phyloP scores from a whole-genome alignment of 2,797 vertebrate species.

The Nyctalus aviator region DNA sequence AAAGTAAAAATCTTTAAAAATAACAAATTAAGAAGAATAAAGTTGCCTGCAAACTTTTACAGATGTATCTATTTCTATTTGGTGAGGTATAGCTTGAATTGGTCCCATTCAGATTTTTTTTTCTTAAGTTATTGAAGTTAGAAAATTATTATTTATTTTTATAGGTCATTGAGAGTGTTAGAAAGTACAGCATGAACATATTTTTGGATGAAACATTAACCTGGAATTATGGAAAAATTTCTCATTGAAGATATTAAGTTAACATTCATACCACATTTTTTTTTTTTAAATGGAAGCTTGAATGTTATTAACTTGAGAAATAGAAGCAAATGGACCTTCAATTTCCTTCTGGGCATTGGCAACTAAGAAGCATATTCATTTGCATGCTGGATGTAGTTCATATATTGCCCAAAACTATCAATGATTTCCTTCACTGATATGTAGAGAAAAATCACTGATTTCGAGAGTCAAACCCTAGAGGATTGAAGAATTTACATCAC shows the following conservation, averaged over 20 bases:
- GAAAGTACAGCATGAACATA: not conserved
- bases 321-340: not conserved
- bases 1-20: constrained; percentile 46
- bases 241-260: not conserved
- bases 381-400: not conserved
- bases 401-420: not conserved
- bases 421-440: constrained; percentile 7
- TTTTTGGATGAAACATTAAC: constrained; percentile 50
- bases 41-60: not conserved
- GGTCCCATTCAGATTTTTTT: not conserved
- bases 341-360: not conserved
- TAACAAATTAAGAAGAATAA: constrained; percentile 15
- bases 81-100: not conserved
- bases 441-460: not conserved
- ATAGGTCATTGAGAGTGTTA: not conserved
- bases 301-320: constrained; percentile 31
- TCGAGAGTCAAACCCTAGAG: not conserved
- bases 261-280: not conserved
- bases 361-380: not conserved
- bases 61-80: not conserved
- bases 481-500: not conserved
- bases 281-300: not conserved
- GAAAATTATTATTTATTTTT: constrained; percentile 40
- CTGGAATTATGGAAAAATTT: constrained; percentile 32
- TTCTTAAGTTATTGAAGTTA: constrained; percentile 25